A percentile compares a stretch with the other conserved stretches of the same genome.
Conservation (phyloP, 2,888 invertebrate species). For the Tenthredo notha region DNA sequence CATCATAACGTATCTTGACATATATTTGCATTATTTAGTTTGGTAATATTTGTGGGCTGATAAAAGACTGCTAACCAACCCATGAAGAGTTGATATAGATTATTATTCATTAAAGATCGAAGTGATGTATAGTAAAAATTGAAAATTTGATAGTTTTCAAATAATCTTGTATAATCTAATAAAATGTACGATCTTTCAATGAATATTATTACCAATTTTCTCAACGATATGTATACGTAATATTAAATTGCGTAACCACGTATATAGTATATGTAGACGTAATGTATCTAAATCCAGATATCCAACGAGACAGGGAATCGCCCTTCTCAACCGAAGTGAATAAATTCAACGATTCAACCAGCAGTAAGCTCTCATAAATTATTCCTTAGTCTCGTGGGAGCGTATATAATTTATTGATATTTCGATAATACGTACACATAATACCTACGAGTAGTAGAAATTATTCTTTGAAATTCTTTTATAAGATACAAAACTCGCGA, state of each 20-base stretch:
- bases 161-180: neutral
- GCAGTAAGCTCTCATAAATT: conserved; percentile 6
- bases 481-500: neutral
- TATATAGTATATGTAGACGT: neutral
- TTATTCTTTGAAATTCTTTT: neutral
- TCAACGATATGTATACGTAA: neutral
- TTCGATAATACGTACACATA: neutral
- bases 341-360: conserved; percentile 5
- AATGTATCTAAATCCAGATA: neutral
- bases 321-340: neutral
- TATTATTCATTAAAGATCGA: neutral
- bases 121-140: neutral
- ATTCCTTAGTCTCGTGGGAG: neutral
- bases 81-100: neutral
- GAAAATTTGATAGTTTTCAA: neutral
- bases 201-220: neutral
- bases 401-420: neutral
- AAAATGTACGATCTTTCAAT: neutral
- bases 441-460: neutral
- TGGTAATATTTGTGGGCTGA: neutral
- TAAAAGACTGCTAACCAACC: neutral
- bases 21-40: neutral
- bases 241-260: neutral
- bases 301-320: neutral
- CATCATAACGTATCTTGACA: neutral